Evolutionary conservation across 1,140 invertebrate species (phyloP), one percentile per base, ranked within the genome.

Genomic region (Colletes gigas): DNA sequence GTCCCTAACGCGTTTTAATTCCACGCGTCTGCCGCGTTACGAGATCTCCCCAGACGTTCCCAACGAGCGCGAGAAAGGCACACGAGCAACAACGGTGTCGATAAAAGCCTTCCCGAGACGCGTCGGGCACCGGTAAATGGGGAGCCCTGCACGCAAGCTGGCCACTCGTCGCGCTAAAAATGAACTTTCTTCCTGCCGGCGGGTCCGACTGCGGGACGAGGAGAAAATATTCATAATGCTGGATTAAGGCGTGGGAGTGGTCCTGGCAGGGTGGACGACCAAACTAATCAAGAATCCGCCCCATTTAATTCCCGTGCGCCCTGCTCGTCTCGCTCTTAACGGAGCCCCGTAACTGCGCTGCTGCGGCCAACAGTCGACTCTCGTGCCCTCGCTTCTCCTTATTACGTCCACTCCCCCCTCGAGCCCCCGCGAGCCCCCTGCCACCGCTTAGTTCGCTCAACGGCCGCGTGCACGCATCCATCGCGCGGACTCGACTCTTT

Each of bases 221-320:
- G 82, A 88, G 88, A 84, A 88, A 89, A 90, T 90, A 90, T 90
- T 90, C 89, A 90, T 89, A 90, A 90, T 89, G 86, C 88, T 83
- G 88, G 88, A 90, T 90, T 89, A 89, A 89, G 60, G 68, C 86
- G 84, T 82, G 83, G 76, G 80, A 86, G 84, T 81, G 77, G 70
- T 59, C 80, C 60, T 54, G 59, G 44, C 68, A 63, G 81, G 88
- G 83, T 84, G 83, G 78, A 83, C 84, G 78, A 82, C 81, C 88
- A 88, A 90, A 90, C 87, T 90, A 90, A 90, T 90, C 89, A 89
- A 89, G 87, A 88, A 77, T 84, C 82, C 84, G 83, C 81, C 87
- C 88, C 87, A 89, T 90, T 90, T 90, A 88, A 90, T 90, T 90
- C 79, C 88, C 86, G 82, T 79, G 30, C 50, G 50, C 60, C 82